Evolutionary conservation across 2,888 invertebrate genomes (phyloP).

Genomic region (Ephialtes manifestator): DNA sequence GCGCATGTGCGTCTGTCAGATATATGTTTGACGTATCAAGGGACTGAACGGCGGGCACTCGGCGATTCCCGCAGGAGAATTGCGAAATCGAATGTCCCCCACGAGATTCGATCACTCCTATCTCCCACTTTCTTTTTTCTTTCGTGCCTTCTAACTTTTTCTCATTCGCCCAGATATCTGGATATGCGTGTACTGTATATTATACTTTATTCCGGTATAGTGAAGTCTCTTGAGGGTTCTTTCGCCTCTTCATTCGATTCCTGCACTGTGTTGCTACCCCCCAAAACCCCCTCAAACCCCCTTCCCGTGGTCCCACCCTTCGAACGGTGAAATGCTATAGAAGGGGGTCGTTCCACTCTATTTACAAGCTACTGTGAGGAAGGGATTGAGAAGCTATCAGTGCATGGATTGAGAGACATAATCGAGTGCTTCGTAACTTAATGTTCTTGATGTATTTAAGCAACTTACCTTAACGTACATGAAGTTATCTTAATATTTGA

Average conservation of each 20-base stretch:
- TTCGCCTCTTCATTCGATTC: slow-evolving; percentile 51
- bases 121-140: slow-evolving; percentile 20
- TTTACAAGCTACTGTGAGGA: slow-evolving; percentile 52
- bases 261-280: not conserved
- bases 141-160: slow-evolving; percentile 53
- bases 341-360: slow-evolving; percentile 34
- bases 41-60: slow-evolving; percentile 12
- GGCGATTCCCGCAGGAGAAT: slow-evolving; percentile 54
- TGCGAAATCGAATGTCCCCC: slow-evolving; percentile 54
- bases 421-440: not conserved
- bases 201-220: slow-evolving; percentile 24
- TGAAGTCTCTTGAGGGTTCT: slow-evolving; percentile 41
- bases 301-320: not conserved
- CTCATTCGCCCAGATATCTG: slow-evolving; percentile 51
- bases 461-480: no score
- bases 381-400: slow-evolving; percentile 2
- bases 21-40: slow-evolving; percentile 18
- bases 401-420: not conserved
- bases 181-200: slow-evolving; percentile 45
- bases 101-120: slow-evolving; percentile 53
- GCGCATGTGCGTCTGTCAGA: not conserved
- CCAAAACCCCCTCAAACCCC: no score
- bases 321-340: not conserved
- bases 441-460: no score
- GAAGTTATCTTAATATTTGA: no score